A percentile compares a stretch with the other conserved stretches of the same genome.
Evolutionary conservation across 23 tunicate species (phyloP).

Genomic region (Botrylloides violaceus): DNA sequence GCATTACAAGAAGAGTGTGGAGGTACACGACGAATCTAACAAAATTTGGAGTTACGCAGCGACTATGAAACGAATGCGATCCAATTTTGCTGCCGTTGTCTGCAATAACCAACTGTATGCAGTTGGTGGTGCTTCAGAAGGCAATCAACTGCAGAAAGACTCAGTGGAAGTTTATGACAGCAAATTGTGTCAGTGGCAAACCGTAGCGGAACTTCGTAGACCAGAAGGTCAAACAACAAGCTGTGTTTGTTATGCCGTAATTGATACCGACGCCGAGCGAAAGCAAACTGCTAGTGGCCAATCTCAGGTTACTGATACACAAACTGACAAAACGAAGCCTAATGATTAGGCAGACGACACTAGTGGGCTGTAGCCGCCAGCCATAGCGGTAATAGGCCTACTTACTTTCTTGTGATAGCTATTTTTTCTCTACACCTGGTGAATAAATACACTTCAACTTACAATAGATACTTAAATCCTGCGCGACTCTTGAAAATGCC

Average conservation of each 20-base stretch:
- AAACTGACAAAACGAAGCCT: too few relatives aligned
- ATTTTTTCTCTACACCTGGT: too few relatives aligned
- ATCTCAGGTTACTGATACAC: too few relatives aligned
- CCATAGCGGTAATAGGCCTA: too few relatives aligned
- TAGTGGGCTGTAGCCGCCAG: too few relatives aligned
- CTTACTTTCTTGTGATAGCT: too few relatives aligned
- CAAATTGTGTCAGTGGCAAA: not conserved
- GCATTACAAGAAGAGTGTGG: not conserved
- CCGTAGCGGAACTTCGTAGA: not conserved
- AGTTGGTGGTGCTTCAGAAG: not conserved
- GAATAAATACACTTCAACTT: too few relatives aligned
- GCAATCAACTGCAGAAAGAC: not conserved
- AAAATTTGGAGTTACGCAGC: not conserved
- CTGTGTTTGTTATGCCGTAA: not conserved
- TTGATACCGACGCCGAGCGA: too few relatives aligned
- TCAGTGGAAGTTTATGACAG: not conserved
- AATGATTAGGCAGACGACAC: too few relatives aligned
- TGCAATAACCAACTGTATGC: not conserved
- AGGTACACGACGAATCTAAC: not conserved
- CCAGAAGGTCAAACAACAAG: not conserved
- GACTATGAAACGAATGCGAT: not conserved
- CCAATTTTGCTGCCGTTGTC: not conserved
- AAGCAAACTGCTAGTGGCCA: too few relatives aligned
- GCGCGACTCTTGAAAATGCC: too few relatives aligned
- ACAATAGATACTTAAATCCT: too few relatives aligned